These are phyloP conservation scores for Ctenochaetus hawaiiensis DNA, from an alignment of 2,797 vertebrate genomes.

Conservation along the genomic window DNA sequence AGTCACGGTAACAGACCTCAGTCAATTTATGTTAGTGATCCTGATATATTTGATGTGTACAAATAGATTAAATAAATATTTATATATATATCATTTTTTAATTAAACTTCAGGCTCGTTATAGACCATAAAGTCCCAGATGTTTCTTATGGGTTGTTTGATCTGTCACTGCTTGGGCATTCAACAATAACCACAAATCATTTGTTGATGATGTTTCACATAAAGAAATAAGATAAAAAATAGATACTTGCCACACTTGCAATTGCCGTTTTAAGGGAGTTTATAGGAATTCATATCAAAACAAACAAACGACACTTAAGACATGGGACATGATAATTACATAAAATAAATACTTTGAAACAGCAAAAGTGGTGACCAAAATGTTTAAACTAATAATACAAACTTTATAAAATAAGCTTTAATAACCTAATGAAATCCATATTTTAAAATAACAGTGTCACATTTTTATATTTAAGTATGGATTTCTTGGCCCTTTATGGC, in stretches of 20 bases:
- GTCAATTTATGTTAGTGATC: constrained; percentile 43
- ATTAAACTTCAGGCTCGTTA: constrained; percentile 21
- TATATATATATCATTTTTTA: background rate
- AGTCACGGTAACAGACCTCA: constrained; percentile 12
- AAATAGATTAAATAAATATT: constrained; percentile 1
- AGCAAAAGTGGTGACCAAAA: background rate
- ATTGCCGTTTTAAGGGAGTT: background rate
- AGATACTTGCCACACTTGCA: background rate
- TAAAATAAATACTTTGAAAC: background rate
- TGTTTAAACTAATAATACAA: too few relatives aligned
- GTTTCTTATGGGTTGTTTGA: constrained; percentile 30
- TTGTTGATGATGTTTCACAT: constrained; percentile 21
- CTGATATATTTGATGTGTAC: constrained; percentile 19
- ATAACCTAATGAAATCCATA: background rate
- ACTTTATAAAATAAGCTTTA: background rate
- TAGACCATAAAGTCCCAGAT: constrained; percentile 9
- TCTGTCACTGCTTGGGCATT: background rate
- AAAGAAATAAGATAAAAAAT: background rate
- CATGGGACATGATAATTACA: background rate
- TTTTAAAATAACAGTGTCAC: background rate
- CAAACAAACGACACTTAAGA: background rate
- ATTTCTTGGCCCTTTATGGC: background rate
- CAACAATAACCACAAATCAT: background rate
- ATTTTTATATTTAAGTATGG: background rate
- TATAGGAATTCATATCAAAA: background rate